Evolutionary conservation across 2,113 vertebrate genomes (phyloP).

Genomic region (Alligator sinensis): DNA sequence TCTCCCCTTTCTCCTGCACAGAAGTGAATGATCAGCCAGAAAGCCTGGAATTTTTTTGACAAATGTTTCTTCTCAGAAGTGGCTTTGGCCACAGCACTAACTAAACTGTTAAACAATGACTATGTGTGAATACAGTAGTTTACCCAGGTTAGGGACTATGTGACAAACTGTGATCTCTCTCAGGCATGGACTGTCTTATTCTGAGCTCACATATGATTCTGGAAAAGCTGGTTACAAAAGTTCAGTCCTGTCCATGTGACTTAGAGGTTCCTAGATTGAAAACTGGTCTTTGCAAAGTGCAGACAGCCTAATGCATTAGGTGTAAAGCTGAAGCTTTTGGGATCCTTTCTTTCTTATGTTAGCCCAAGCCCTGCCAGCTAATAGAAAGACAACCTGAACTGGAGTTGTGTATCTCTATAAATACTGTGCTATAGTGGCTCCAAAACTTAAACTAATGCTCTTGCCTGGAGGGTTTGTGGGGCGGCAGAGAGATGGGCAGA

Average conservation of each 20-base stretch:
- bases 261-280: not conserved
- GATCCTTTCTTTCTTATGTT: not conserved
- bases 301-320: not conserved
- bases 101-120: not conserved
- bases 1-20: not conserved
- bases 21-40: not conserved
- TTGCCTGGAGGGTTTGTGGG: too few relatives aligned
- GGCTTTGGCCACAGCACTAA: not conserved
- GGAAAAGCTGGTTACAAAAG: not conserved
- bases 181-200: not conserved
- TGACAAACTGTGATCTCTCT: not conserved
- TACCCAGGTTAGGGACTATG: not conserved
- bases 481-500: too few relatives aligned
- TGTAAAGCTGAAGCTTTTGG: not conserved
- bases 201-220: not conserved
- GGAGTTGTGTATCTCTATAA: too few relatives aligned
- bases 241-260: not conserved
- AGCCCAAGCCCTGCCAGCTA: not conserved
- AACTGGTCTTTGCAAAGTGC: not conserved
- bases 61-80: not conserved
- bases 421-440: too few relatives aligned
- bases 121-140: not conserved
- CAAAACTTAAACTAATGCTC: too few relatives aligned
- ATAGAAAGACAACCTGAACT: not conserved
- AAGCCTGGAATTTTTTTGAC: not conserved